Evolutionary conservation across 2,113 vertebrate species (phyloP).

Genomic region (Tauraco erythrolophus): DNA sequence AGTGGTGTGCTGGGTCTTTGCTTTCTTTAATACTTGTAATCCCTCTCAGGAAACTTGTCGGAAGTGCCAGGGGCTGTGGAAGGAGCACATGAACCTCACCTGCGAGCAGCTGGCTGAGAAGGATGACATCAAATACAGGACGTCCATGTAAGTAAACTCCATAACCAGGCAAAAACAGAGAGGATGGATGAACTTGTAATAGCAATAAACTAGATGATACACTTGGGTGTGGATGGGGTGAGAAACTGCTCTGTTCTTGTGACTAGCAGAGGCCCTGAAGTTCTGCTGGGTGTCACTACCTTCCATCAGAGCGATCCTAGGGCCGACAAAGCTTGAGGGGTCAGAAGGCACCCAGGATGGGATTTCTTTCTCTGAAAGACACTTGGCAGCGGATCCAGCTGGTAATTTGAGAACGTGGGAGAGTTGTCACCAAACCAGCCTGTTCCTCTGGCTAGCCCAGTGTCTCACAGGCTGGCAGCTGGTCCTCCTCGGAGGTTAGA

Average conservation of each 20-base stretch:
- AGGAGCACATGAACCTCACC: conserved; percentile 91
- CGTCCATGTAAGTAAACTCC: conserved; percentile 87
- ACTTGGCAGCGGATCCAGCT: not conserved
- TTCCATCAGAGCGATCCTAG: not conserved
- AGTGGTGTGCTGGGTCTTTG: not conserved
- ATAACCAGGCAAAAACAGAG: fast-evolving
- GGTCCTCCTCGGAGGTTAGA: conserved; percentile 18
- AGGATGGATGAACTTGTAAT: not conserved
- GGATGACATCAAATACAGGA: conserved; percentile 93
- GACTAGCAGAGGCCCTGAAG: not conserved
- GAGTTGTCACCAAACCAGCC: conserved; percentile 34
- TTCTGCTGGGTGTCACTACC: not conserved
- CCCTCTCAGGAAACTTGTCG: conserved; percentile 88
- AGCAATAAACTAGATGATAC: fast-evolving
- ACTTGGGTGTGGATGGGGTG: not conserved
- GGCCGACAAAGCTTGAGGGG: not conserved
- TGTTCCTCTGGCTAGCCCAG: conserved; percentile 22
- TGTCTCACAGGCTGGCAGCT: conserved; percentile 34
- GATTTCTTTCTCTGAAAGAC: conserved; percentile 11
- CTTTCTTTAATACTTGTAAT: conserved; percentile 8
- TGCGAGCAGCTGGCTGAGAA: conserved; percentile 92
- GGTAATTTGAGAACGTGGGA: conserved; percentile 40
- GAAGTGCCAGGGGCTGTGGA: conserved; percentile 95
- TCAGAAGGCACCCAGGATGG: not conserved
- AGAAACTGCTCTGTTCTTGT: not conserved